These are phyloP conservation scores for Strigamia crassipes DNA, from an alignment of 2,888 invertebrate species.

Conservation along the genomic window DNA sequence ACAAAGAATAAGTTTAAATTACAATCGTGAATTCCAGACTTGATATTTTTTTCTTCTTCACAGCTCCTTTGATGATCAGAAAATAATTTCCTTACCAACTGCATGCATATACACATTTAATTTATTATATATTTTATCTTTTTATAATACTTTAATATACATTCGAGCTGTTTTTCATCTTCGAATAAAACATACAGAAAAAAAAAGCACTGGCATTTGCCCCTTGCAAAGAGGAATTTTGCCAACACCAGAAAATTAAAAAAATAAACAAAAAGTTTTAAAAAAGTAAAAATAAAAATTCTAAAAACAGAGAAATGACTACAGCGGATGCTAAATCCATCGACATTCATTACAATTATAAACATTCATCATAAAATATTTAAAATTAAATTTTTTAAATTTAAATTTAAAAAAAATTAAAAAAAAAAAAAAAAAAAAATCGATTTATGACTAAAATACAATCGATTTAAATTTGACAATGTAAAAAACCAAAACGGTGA, in stretches of 20 bases:
- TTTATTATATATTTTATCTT: neutral
- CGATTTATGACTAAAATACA: too few species aligned
- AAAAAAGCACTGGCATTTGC: neutral
- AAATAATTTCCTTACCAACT: neutral
- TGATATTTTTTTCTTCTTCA: neutral
- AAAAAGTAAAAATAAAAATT: neutral
- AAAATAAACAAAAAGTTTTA: neutral
- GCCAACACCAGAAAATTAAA: neutral
- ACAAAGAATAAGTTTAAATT: neutral
- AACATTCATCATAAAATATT: neutral
- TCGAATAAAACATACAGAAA: neutral
- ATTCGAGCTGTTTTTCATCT: neutral
- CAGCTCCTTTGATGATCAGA: neutral
- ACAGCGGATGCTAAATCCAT: neutral
- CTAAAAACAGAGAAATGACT: neutral
- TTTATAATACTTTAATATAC: neutral
- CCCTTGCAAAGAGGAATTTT: neutral
- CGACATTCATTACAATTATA: too few species aligned
- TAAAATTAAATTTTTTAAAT: neutral
- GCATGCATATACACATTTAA: neutral
- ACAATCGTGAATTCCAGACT: neutral
- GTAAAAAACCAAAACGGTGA: neutral
- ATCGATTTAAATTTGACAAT: too few species aligned
- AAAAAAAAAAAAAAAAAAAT: neutral
- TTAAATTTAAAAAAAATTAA: too few species aligned